Conservation (phyloP, 1,140 invertebrate genomes). For the Drosophila subpulchrella region DNA sequence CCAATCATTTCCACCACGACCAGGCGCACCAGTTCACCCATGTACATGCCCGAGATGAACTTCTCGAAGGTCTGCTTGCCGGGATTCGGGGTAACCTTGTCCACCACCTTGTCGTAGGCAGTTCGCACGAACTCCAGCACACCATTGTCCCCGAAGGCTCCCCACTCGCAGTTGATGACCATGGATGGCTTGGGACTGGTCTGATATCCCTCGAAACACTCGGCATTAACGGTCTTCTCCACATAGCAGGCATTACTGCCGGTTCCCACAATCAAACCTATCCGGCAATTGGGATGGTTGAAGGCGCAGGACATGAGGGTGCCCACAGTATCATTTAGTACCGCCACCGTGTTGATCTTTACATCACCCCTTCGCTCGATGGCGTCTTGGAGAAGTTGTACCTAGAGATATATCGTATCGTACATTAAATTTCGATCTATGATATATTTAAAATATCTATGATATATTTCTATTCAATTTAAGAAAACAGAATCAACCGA, state of each 20-base stretch:
- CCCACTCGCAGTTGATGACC: constrained; percentile 98
- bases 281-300: constrained; percentile 61
- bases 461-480: too few relatives aligned
- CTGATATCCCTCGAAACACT: constrained; percentile 87
- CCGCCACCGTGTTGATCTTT: constrained; percentile 93
- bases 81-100: constrained; percentile 91
- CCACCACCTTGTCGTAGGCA: constrained; percentile 93
- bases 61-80: constrained; percentile 95
- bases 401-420: constrained; percentile 74
- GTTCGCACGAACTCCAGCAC: constrained; percentile 87
- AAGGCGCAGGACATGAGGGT: constrained; percentile 88
- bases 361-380: constrained; percentile 86
- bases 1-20: constrained; percentile 76
- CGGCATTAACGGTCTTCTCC: constrained; percentile 87
- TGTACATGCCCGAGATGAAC: constrained; percentile 96
- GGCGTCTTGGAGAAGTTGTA: constrained; percentile 91
- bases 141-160: constrained; percentile 97
- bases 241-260: constrained; percentile 98
- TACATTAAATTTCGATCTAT: too few relatives aligned
- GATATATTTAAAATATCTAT: too few relatives aligned
- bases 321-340: constrained; percentile 99
- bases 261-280: constrained; percentile 90
- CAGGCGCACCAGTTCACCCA: constrained; percentile 92
- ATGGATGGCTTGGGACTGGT: constrained; percentile 87
- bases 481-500: too few relatives aligned